These are phyloP conservation scores for Scaptomyza pallida DNA, from an alignment of 1,140 invertebrate genomes.

Conservation along the genomic window DNA sequence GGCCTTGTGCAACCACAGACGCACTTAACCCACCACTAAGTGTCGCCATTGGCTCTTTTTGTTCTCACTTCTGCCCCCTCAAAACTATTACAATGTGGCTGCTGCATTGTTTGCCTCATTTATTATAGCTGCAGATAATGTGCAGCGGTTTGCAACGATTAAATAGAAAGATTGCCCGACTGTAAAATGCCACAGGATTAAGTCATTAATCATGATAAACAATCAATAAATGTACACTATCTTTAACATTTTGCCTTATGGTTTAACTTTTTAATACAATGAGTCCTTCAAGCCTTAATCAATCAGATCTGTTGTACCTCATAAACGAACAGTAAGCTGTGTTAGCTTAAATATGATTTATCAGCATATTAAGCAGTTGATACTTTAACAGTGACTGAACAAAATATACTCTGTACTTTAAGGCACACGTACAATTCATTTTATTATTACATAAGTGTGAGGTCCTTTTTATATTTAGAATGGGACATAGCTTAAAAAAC, in stretches of 20 bases:
- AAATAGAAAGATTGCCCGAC: neutral
- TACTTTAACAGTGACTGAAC: too few species aligned
- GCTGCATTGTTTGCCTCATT: slow-evolving; percentile 26
- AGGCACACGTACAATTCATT: too few species aligned
- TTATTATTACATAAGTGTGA: too few species aligned
- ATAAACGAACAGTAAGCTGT: too few species aligned
- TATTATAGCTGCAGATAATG: slow-evolving; percentile 34
- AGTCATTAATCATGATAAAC: neutral
- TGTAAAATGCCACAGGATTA: neutral
- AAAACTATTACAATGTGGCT: slow-evolving; percentile 20
- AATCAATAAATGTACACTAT: neutral
- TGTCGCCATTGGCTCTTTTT: slow-evolving; percentile 7
- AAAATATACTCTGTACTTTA: too few species aligned
- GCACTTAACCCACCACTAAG: slow-evolving; percentile 30
- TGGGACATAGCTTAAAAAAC: too few species aligned
- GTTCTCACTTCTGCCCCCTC: neutral
- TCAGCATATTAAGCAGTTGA: too few species aligned
- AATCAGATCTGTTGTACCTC: neutral
- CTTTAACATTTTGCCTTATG: neutral
- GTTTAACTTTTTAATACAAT: neutral
- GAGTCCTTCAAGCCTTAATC: too few species aligned
- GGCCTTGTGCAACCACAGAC: neutral
- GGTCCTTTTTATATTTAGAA: too few species aligned
- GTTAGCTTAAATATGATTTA: too few species aligned
- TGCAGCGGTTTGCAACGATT: neutral